Percentiles rank a stretch among this genome's conserved stretches.
phyloP scores from a whole-genome alignment of 2,113 vertebrate species.

The Chaetura pelagica region DNA sequence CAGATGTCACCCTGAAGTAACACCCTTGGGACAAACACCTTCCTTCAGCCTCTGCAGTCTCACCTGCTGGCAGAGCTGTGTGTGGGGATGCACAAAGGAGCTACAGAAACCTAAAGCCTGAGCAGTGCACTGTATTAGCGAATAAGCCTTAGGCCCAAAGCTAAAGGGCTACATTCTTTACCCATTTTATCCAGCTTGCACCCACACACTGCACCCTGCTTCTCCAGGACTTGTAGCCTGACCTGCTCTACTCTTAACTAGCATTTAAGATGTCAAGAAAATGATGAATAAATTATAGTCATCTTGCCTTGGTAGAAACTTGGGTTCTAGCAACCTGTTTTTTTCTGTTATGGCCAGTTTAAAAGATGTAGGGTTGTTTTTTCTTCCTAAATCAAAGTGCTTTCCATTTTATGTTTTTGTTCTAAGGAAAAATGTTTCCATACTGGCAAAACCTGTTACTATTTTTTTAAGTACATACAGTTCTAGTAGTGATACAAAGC shows the following conservation, averaged over 20 bases:
- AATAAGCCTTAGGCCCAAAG: neutral
- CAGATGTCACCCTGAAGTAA: neutral
- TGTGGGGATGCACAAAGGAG: accelerated
- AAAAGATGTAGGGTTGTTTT: neutral
- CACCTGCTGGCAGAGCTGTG: neutral
- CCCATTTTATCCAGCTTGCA: neutral
- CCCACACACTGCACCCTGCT: neutral
- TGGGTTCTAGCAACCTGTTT: neutral
- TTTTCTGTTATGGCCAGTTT: neutral
- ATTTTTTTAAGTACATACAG: neutral
- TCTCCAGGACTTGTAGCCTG: neutral
- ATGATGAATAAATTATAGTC: neutral
- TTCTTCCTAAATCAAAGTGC: neutral
- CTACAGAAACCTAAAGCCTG: neutral
- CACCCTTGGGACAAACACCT: neutral
- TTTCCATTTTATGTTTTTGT: constrained; percentile 10
- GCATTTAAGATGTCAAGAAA: accelerated
- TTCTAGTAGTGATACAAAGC: neutral
- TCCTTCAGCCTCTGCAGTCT: neutral
- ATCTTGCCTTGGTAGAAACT: neutral
- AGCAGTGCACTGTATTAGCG: neutral
- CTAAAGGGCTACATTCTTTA: neutral
- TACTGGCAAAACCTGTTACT: constrained; percentile 12
- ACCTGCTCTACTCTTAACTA: neutral
- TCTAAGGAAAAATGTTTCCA: constrained; percentile 10